Conservation (phyloP, 92 coral and sea anemone species). For the Zoanthus solanderi region DNA sequence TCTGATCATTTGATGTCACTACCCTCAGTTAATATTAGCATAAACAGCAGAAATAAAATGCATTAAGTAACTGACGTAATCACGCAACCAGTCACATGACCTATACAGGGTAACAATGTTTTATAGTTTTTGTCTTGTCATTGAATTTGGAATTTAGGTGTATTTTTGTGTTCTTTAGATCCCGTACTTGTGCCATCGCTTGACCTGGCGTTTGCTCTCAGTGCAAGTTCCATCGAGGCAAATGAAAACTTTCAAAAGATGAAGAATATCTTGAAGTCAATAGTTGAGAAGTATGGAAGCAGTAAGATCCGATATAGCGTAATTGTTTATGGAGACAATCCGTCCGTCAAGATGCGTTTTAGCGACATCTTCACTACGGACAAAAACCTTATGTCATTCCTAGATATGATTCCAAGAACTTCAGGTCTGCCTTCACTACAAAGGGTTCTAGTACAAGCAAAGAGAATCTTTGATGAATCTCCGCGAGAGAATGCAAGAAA, state of each 20-base stretch:
- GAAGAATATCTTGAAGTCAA: slow-evolving; percentile 74
- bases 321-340: slow-evolving; percentile 70
- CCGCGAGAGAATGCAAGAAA: slow-evolving; percentile 77
- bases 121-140: not conserved
- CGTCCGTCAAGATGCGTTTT: slow-evolving; percentile 64
- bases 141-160: not conserved
- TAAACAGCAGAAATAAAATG: no score
- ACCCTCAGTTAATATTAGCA: no score
- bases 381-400: slow-evolving; percentile 55
- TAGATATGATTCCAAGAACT: slow-evolving; percentile 56
- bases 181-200: slow-evolving; percentile 2
- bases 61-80: no score
- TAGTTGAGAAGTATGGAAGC: slow-evolving; percentile 73
- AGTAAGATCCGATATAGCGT: slow-evolving; percentile 77
- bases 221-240: slow-evolving; percentile 74
- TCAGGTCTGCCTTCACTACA: slow-evolving; percentile 65
- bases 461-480: slow-evolving; percentile 68
- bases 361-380: slow-evolving; percentile 54
- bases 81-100: no score
- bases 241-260: slow-evolving; percentile 72
- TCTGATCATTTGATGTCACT: no score
- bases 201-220: slow-evolving; percentile 87
- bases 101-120: not conserved
- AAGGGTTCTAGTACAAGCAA: slow-evolving; percentile 73
- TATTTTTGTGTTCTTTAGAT: not conserved